These are phyloP conservation scores for Mystacornis crossleyi DNA, from an alignment of 2,113 vertebrate genomes.

Conservation along the genomic window DNA sequence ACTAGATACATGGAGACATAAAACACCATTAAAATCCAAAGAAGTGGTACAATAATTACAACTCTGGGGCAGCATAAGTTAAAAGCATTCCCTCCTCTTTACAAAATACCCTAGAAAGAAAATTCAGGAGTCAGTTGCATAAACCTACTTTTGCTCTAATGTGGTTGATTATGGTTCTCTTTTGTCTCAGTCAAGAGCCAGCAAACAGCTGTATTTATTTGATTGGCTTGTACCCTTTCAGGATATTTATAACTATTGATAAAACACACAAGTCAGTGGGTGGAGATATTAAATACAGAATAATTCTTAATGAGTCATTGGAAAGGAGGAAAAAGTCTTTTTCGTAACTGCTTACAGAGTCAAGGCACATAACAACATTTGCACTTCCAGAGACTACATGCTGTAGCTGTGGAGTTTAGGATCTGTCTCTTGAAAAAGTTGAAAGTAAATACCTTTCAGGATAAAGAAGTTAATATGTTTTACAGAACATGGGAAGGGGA, in stretches of 20 bases:
- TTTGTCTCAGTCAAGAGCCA: neutral
- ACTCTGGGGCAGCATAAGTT: neutral
- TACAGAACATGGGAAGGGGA: neutral
- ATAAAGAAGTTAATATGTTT: conserved; percentile 43
- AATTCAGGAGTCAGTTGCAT: neutral
- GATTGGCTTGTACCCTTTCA: neutral
- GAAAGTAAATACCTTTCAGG: neutral
- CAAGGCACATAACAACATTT: neutral
- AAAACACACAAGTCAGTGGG: neutral
- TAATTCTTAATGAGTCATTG: neutral
- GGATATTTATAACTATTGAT: neutral
- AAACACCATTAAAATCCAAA: neutral
- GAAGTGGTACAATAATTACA: neutral
- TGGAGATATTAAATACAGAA: neutral
- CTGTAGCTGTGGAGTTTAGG: neutral
- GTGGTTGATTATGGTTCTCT: neutral
- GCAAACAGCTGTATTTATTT: neutral
- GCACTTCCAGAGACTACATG: neutral
- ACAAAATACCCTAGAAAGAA: neutral
- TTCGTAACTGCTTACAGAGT: neutral
- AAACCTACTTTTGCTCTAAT: neutral
- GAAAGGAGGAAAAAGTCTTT: neutral
- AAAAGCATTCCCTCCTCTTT: neutral
- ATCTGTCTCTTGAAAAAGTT: neutral
- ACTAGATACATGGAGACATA: neutral